Evolutionary conservation across 2,888 invertebrate species (phyloP).

Genomic region (Lordiphosa fenestrarum): DNA sequence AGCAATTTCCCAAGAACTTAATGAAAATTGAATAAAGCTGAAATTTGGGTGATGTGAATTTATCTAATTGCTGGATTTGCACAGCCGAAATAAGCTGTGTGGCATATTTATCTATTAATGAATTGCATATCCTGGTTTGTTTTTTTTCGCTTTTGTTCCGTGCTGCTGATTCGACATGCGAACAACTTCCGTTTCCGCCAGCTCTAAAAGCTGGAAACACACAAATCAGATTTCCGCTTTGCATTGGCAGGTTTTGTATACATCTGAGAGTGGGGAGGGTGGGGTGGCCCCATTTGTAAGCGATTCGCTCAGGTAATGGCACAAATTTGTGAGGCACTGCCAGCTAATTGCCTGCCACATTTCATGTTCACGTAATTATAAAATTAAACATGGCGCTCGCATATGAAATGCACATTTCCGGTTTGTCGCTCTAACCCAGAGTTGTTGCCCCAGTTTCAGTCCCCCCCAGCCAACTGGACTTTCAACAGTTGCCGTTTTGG

Average conservation of each 20-base stretch:
- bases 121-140: too few relatives aligned
- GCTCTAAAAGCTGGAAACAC: conserved; percentile 30
- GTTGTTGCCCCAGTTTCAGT: conserved; percentile 24
- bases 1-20: too few relatives aligned
- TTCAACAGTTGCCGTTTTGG: conserved; percentile 45
- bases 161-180: conserved; percentile 33
- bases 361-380: conserved; percentile 35
- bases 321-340: conserved; percentile 35
- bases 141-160: not conserved
- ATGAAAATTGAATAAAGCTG: too few relatives aligned
- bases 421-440: conserved; percentile 12
- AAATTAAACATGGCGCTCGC: conserved; percentile 47
- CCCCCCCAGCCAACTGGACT: conserved; percentile 7
- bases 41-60: too few relatives aligned
- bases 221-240: conserved; percentile 58
- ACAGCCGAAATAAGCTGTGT: not conserved
- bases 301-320: conserved; percentile 29
- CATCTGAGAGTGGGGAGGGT: not conserved
- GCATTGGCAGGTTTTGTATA: conserved; percentile 35
- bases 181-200: conserved; percentile 50
- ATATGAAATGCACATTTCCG: conserved; percentile 47
- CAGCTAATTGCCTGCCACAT: conserved; percentile 26
- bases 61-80: too few relatives aligned
- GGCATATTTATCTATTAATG: not conserved
- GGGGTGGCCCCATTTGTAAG: not conserved